Evolutionary conservation across 2,113 vertebrate species (phyloP).

Genomic region (Cololabis saira): DNA sequence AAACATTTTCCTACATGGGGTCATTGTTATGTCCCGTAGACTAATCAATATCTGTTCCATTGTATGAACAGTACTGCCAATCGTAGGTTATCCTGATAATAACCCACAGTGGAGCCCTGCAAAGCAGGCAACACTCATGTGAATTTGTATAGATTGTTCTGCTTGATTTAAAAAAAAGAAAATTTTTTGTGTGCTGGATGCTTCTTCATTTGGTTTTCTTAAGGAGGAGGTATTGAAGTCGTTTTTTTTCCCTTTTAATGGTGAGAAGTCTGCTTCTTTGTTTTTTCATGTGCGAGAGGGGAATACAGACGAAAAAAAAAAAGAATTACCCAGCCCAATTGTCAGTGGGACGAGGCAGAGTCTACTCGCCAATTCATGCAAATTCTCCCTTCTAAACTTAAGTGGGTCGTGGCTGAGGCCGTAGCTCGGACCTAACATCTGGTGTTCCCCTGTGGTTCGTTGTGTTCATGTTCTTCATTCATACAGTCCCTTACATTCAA

Average conservation of each 20-base stretch:
- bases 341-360: conserved; percentile 14
- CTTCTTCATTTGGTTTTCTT: too few species aligned
- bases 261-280: too few species aligned
- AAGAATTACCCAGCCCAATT: not conserved
- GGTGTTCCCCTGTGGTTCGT: conserved; percentile 36
- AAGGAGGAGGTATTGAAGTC: too few species aligned
- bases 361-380: conserved; percentile 12
- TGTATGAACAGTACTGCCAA: not conserved
- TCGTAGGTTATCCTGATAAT: not conserved
- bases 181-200: too few species aligned
- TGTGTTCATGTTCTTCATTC: too few species aligned
- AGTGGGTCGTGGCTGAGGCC: conserved; percentile 19
- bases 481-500: conserved; percentile 56
- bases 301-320: not conserved
- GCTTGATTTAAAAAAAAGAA: not conserved
- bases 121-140: not conserved
- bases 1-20: conserved; percentile 20
- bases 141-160: not conserved
- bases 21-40: conserved; percentile 30
- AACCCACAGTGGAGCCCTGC: not conserved
- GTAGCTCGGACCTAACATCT: conserved; percentile 42
- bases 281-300: not conserved
- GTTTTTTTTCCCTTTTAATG: too few species aligned
- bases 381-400: conserved; percentile 34
- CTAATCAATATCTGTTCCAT: conserved; percentile 2